Conservation (phyloP, 30 jellyfish, hydroid and myxozoan species). For the Aurelia aurita region DNA sequence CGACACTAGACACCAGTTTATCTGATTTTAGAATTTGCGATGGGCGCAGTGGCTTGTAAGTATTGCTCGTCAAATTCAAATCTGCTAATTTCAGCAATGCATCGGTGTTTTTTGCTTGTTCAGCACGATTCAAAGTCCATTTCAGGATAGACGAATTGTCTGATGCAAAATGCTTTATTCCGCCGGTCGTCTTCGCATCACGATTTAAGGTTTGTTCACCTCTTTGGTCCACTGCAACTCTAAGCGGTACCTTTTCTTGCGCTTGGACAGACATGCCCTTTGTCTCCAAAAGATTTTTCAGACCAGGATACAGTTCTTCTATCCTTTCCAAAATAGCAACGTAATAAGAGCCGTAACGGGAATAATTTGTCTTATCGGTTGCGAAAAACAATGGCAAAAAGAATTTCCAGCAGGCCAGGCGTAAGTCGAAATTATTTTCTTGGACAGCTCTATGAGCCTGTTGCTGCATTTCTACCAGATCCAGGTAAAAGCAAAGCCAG, state of each 20-base stretch:
- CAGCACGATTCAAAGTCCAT: constrained; percentile 71
- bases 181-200: constrained; percentile 67
- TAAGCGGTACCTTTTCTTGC: constrained; percentile 39
- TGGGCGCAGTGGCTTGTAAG: constrained; percentile 49
- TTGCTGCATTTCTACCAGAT: too few relatives aligned
- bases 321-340: too few relatives aligned
- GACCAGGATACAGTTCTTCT: constrained; percentile 63
- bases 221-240: constrained; percentile 67
- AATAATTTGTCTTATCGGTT: too few relatives aligned
- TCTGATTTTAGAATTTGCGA: constrained; percentile 57
- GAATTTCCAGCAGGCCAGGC: too few relatives aligned
- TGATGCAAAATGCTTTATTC: too few relatives aligned
- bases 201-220: constrained; percentile 53
- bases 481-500: too few relatives aligned
- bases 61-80: background rate
- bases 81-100: constrained; percentile 29
- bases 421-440: too few relatives aligned
- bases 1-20: constrained; percentile 18
- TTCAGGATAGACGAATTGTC: too few relatives aligned
- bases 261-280: constrained; percentile 65
- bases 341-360: too few relatives aligned
- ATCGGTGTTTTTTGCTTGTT: constrained; percentile 51
- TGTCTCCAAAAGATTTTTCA: constrained; percentile 26
- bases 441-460: too few relatives aligned
- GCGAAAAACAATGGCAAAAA: too few relatives aligned